Evolutionary conservation across 2,797 vertebrate species (phyloP).

Genomic region (Tenualosa ilisha): DNA sequence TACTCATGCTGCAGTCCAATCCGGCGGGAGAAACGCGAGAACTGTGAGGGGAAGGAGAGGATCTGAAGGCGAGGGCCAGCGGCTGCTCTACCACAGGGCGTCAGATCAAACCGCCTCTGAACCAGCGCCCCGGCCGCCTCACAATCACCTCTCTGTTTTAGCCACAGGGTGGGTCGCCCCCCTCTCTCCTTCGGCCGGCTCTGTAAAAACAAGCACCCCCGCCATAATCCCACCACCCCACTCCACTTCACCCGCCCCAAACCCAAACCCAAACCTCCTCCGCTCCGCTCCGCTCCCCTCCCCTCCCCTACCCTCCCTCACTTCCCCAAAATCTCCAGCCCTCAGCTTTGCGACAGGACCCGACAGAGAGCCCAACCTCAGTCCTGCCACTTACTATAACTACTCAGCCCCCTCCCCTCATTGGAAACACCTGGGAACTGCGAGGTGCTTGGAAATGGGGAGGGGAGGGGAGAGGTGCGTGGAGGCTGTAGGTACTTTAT

Average conservation of each 20-base stretch:
- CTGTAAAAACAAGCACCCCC: conserved; percentile 35
- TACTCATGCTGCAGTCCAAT: background rate
- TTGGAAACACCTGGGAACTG: conserved; percentile 70
- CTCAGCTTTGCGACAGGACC: conserved; percentile 59
- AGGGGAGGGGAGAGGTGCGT: background rate
- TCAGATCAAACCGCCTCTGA: conserved; percentile 51
- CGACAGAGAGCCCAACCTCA: conserved; percentile 67
- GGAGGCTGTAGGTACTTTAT: conserved; percentile 6
- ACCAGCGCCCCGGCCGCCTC: conserved; percentile 51
- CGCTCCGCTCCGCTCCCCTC: conserved; percentile 37
- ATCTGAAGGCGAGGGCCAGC: conserved; percentile 14
- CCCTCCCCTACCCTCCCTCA: conserved; percentile 46
- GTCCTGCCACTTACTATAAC: conserved; percentile 74
- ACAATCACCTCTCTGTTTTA: conserved; percentile 76
- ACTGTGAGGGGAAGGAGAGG: conserved; percentile 1
- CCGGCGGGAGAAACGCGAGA: conserved; percentile 27
- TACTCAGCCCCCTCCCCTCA: conserved; percentile 64
- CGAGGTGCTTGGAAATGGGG: conserved; percentile 18
- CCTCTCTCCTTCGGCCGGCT: conserved; percentile 12
- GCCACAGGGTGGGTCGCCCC: conserved; percentile 63
- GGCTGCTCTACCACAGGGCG: conserved; percentile 39
- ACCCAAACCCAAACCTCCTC: conserved; percentile 45
- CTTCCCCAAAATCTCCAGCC: conserved; percentile 63
- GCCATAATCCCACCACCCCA: conserved; percentile 23
- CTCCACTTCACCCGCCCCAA: conserved; percentile 65